Evolutionary conservation across 2,797 vertebrate species (phyloP).

Genomic region (Sebastes baramenuke): DNA sequence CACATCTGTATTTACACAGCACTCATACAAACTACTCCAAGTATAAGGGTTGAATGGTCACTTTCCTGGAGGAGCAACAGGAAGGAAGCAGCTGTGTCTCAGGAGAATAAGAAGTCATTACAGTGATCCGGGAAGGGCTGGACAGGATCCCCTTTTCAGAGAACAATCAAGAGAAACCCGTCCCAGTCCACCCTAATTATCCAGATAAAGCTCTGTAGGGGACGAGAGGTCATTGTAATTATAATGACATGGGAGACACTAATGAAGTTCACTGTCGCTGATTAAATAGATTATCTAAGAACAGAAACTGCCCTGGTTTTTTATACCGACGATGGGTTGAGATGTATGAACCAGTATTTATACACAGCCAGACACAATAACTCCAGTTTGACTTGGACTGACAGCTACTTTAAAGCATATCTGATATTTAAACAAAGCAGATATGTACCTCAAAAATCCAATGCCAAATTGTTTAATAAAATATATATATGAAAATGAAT

Average conservation of each 20-base stretch:
- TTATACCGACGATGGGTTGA: background rate
- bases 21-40: too few relatives aligned
- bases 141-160: slow-evolving; percentile 23
- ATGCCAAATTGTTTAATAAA: background rate
- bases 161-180: slow-evolving; percentile 19
- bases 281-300: background rate
- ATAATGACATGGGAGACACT: background rate
- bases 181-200: slow-evolving; percentile 13
- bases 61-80: background rate
- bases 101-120: slow-evolving; percentile 18
- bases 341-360: background rate
- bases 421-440: background rate
- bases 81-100: slow-evolving; percentile 11
- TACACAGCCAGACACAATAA: too few relatives aligned
- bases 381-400: background rate
- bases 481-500: background rate
- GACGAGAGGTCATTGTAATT: background rate
- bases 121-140: slow-evolving; percentile 31
- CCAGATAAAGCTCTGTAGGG: background rate
- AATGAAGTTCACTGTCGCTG: background rate
- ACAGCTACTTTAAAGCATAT: background rate
- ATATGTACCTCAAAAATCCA: background rate
- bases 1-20: background rate
- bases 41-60: background rate
- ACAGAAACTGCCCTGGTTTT: background rate